A percentile compares a stretch with the other conserved stretches of the same genome.
Evolutionary conservation across 2,113 vertebrate species (phyloP).

Genomic region (Leptosomus discolor): DNA sequence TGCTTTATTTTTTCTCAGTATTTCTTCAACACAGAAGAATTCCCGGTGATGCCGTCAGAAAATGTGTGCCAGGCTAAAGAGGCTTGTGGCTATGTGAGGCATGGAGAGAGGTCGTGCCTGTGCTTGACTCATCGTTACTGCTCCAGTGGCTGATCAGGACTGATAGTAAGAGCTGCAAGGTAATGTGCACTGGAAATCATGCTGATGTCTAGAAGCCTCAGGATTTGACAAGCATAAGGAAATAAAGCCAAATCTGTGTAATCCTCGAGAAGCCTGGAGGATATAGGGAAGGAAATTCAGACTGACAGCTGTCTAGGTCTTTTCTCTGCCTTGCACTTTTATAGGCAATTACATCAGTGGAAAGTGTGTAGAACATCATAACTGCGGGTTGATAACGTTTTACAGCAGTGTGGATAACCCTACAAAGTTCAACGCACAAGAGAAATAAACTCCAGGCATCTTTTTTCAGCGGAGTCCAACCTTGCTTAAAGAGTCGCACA

Average conservation of each 20-base stretch:
- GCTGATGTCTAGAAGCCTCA: neutral
- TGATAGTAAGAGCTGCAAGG: neutral
- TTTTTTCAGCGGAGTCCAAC: neutral
- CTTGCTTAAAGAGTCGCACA: neutral
- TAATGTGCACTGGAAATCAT: neutral
- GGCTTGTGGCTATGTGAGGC: neutral
- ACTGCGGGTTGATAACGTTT: neutral
- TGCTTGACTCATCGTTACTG: neutral
- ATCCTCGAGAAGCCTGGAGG: neutral
- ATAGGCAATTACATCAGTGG: neutral
- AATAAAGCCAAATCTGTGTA: neutral
- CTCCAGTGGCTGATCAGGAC: neutral
- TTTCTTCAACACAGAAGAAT: neutral
- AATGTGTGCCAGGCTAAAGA: neutral
- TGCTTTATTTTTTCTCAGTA: neutral
- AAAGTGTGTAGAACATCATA: neutral
- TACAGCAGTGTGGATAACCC: neutral
- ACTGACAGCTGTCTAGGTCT: neutral
- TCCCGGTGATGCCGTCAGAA: neutral
- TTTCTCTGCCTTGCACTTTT: neutral
- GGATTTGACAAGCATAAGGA: neutral
- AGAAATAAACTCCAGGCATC: neutral
- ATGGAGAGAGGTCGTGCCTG: neutral
- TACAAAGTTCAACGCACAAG: neutral
- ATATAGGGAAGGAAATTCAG: neutral